Evolutionary conservation across 2,113 vertebrate species (phyloP).

Genomic region (Chamaetylas fuelleborni): DNA sequence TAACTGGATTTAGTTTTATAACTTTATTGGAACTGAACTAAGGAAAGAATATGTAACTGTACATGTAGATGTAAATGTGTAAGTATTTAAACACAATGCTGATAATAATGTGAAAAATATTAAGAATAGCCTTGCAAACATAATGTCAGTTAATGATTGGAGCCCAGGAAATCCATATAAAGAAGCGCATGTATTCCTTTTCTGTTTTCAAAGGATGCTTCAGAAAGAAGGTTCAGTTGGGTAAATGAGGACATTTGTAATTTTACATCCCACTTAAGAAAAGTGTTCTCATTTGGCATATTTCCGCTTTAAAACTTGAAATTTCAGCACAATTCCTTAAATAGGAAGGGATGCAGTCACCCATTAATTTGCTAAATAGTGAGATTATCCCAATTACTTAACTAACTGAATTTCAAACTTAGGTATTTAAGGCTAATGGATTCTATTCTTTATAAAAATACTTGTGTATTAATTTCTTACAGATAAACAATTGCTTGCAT

Average conservation of each 20-base stretch:
- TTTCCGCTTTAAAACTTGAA: not conserved
- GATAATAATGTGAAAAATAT: not conserved
- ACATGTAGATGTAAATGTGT: rapidly evolving
- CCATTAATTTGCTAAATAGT: not conserved
- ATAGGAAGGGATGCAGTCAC: not conserved
- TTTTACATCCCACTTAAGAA: not conserved
- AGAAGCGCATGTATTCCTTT: not conserved
- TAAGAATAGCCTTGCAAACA: not conserved
- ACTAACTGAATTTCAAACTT: not conserved
- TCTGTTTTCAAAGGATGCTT: not conserved
- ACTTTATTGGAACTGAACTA: not conserved
- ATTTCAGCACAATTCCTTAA: not conserved
- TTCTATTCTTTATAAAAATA: not conserved
- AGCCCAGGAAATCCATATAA: not conserved
- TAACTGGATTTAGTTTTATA: not conserved
- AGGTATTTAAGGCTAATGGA: not conserved
- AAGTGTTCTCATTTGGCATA: not conserved
- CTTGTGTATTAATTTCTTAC: not conserved
- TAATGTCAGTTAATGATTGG: not conserved
- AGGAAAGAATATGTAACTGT: not conserved
- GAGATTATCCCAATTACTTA: not conserved
- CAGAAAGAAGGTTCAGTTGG: not conserved
- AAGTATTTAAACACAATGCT: not conserved
- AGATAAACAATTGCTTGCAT: not conserved
- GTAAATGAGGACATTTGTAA: not conserved